Base-by-base conservation (phyloP, 2,797 vertebrate species). In the Amniataba percoides region DNA sequence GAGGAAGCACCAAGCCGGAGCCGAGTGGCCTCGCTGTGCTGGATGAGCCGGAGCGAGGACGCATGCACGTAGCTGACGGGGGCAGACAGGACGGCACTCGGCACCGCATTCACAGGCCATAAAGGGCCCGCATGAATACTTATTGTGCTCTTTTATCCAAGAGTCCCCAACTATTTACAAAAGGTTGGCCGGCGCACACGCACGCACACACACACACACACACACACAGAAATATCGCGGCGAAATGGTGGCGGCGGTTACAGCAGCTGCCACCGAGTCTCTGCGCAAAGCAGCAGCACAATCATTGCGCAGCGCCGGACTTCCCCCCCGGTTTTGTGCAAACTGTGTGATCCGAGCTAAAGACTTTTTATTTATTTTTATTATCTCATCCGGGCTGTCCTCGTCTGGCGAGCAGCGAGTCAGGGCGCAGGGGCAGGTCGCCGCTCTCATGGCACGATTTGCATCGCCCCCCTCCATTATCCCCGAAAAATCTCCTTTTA, bases 361-460 rank as follows among this genome's bases (percentile, higher is more conserved):
- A 80, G 43, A 89, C 85, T 77, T 89, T 80, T 80, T 55, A 81
- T 82, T 88, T 77, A 88, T 80, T 80, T 55, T 82, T 82, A 88
- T 76, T 93, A 95, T 95, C 95, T 94, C 94, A 93, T 96, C 96
- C 95, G 92, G 95, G 85, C 95, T 94, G 93, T 95, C 94, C 94
- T 95, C 90, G 92, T 86, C 94, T 95, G 95, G 95, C 92, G 92
- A 94, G 93, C 93, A 89, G 94, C 70, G 92, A 94, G 91, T 95
- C 95, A 95, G 94, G 94, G 95, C 96, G 96, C 94, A 96, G 94
- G 94, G 94, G 93, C 94, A 95, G 94, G 94, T 93, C 94, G 93
- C 95, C 95, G 94, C 96, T 96, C 96, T 96, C 96, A 96, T 95
- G 96, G 96, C 96, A 96, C 95, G 95, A 97, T 97, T 97, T 97